Evolutionary conservation across 2,113 vertebrate genomes (phyloP).

Genomic region (Oreochromis tanganicae): DNA sequence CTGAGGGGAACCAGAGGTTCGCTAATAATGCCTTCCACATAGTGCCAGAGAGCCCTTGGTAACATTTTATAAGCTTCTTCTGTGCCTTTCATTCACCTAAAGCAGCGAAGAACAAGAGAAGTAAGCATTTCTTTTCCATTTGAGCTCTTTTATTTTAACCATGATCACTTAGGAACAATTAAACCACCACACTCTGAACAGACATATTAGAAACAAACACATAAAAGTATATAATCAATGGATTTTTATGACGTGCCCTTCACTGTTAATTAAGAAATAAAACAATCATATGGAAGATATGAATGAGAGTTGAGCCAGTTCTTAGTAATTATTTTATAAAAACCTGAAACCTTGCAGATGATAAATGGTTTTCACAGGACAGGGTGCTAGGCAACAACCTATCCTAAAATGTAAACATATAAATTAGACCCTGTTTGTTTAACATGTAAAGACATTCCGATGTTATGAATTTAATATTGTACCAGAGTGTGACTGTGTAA

Average conservation of each 20-base stretch:
- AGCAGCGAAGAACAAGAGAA: not conserved
- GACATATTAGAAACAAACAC: not conserved
- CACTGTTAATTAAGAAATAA: not conserved
- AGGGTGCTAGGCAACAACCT: not conserved
- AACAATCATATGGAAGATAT: not conserved
- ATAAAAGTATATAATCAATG: accelerated
- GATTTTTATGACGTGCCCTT: not conserved
- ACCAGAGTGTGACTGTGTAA: not conserved
- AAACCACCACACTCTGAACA: not conserved
- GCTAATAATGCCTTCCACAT: not conserved
- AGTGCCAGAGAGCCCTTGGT: not conserved
- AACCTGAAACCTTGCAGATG: not conserved
- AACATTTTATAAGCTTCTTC: not conserved
- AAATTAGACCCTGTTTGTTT: not conserved
- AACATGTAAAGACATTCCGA: not conserved
- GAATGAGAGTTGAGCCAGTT: not conserved
- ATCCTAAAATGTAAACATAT: not conserved
- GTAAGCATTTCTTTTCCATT: not conserved
- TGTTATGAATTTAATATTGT: not conserved
- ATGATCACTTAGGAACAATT: not conserved
- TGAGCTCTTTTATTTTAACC: not conserved
- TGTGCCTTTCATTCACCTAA: not conserved
- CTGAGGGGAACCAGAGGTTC: not conserved
- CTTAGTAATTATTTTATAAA: not conserved
- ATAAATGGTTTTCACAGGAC: not conserved